Conservation (phyloP, 2,888 invertebrate species). For the Timandra comae region DNA sequence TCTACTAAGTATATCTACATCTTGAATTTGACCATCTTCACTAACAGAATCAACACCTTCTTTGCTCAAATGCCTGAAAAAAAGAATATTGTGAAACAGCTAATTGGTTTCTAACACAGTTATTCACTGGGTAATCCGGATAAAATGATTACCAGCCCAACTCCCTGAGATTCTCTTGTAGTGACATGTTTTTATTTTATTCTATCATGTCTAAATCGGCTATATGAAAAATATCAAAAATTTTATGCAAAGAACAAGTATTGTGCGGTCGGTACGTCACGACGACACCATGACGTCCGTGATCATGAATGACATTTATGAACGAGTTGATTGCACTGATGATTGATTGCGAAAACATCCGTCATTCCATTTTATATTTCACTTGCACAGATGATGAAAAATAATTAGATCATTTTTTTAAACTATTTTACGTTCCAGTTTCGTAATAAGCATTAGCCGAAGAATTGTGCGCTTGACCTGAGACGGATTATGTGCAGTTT, state of each 20-base stretch:
- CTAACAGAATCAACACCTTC: constrained; percentile 82
- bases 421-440: too few species aligned
- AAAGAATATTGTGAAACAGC: too few species aligned
- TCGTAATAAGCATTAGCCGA: too few species aligned
- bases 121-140: constrained; percentile 8
- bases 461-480: too few species aligned
- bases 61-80: constrained; percentile 83
- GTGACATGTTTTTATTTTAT: constrained; percentile 70
- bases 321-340: too few species aligned
- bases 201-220: constrained; percentile 46
- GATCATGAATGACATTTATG: constrained; percentile 9
- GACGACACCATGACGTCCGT: constrained; percentile 33
- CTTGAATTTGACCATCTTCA: constrained; percentile 79
- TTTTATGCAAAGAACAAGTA: constrained; percentile 46
- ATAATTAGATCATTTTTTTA: too few species aligned
- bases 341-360: too few species aligned
- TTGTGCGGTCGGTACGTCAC: too few species aligned
- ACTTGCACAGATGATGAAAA: too few species aligned
- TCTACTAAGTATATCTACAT: constrained; percentile 79
- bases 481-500: too few species aligned
- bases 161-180: constrained; percentile 79
- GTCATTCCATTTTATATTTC: too few species aligned
- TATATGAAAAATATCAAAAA: constrained; percentile 50
- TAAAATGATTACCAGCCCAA: constrained; percentile 80
- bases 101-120: too few species aligned